phyloP scores from a whole-genome alignment of 2,113 vertebrate species.

The Megaptera novaeangliae region DNA sequence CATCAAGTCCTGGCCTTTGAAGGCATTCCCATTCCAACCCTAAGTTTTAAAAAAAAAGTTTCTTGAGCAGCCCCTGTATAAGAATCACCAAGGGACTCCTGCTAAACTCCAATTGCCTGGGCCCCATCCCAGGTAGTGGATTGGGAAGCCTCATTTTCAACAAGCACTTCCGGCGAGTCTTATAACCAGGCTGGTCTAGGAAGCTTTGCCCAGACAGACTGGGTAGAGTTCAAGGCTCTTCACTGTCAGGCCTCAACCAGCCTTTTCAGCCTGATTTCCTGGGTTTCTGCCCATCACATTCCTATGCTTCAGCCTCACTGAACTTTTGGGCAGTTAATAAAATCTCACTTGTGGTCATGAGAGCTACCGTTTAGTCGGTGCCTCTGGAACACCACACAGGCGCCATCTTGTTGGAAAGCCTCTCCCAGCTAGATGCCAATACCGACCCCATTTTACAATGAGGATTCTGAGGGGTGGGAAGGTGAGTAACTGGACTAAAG shows the following conservation, averaged over 20 bases:
- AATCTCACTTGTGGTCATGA: background rate
- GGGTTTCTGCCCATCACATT: background rate
- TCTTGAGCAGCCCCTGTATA: background rate
- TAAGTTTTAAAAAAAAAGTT: background rate
- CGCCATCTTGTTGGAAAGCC: accelerated
- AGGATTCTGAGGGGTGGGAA: background rate
- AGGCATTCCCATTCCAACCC: background rate
- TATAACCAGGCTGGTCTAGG: background rate
- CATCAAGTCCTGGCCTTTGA: background rate
- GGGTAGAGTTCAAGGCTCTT: background rate
- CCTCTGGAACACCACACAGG: background rate
- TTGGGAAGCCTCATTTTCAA: background rate
- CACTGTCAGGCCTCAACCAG: too few species aligned
- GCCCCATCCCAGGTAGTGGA: accelerated
- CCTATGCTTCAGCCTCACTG: background rate
- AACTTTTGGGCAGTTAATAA: background rate
- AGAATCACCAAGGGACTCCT: background rate
- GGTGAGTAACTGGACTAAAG: background rate
- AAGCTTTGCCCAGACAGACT: background rate
- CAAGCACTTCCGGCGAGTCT: background rate
- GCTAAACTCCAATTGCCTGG: background rate
- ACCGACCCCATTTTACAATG: accelerated
- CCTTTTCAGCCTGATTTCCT: background rate
- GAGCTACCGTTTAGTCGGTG: accelerated
- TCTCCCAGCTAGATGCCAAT: accelerated